These are phyloP conservation scores for Zoanthus sociatus DNA, from an alignment of 92 coral and sea anemone genomes.

Conservation along the genomic window DNA sequence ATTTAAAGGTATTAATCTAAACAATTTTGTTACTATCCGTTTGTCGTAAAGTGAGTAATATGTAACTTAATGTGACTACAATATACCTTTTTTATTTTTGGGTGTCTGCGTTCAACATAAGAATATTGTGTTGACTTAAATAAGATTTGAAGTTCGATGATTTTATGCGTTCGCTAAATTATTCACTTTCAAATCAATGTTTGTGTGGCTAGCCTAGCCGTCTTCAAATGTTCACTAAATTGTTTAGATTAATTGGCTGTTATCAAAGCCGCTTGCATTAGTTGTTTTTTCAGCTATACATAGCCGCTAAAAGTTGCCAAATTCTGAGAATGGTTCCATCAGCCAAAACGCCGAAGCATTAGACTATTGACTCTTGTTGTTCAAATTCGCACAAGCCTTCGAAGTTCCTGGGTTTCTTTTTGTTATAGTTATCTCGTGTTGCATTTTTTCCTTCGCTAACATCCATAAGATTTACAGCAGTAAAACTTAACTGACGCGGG, in stretches of 20 bases:
- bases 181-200: not conserved
- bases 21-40: too few relatives aligned
- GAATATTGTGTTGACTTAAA: not conserved
- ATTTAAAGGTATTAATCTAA: too few relatives aligned
- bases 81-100: too few relatives aligned
- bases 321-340: not conserved
- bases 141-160: not conserved
- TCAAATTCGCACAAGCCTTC: not conserved
- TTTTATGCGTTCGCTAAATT: not conserved
- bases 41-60: too few relatives aligned
- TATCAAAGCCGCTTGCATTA: not conserved
- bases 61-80: too few relatives aligned
- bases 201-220: not conserved
- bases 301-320: not conserved
- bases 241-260: not conserved
- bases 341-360: not conserved
- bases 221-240: not conserved
- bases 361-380: conserved; percentile 16
- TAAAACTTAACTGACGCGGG: conserved; percentile 18
- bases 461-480: conserved; percentile 29
- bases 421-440: not conserved
- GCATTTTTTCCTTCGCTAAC: conserved; percentile 3
- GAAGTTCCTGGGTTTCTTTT: not conserved
- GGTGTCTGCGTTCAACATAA: not conserved
- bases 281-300: not conserved